These are phyloP conservation scores for Metacarcinus magister DNA, from an alignment of 2,888 invertebrate genomes.

Conservation along the genomic window DNA sequence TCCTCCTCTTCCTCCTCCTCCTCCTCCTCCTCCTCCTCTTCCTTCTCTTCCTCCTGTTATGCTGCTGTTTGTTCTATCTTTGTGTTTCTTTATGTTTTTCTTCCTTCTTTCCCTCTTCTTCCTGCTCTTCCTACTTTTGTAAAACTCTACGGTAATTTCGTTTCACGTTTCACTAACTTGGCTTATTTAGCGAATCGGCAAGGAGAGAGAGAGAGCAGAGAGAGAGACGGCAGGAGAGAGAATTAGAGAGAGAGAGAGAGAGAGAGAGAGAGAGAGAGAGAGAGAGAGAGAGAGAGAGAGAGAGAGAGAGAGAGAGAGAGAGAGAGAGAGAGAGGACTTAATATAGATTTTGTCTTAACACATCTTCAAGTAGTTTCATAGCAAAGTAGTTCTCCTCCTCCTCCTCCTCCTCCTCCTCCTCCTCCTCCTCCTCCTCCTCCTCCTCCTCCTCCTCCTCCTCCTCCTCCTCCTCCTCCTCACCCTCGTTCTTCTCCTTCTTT, in stretches of 20 bases:
- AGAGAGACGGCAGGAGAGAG: too few species aligned
- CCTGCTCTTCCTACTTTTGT: not conserved
- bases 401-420: too few species aligned
- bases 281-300: constrained; percentile 26
- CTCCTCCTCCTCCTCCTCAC: too few species aligned
- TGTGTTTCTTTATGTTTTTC: not conserved
- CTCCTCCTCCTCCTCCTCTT: not conserved
- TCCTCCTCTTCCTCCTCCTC: not conserved
- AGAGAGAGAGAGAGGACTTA: not conserved
- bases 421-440: too few species aligned
- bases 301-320: constrained; percentile 13
- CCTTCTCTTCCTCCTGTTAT: not conserved
- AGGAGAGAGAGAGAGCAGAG: too few species aligned
- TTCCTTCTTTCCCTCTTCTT: not conserved
- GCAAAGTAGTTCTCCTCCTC: not conserved
- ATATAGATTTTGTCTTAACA: not conserved
- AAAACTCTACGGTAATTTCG: not conserved
- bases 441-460: too few species aligned
- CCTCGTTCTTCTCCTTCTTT: not conserved
- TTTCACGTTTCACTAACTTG: not conserved
- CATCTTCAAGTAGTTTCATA: not conserved
- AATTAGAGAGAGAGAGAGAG: constrained; percentile 26
- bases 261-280: constrained; percentile 26
- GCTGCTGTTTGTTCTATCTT: not conserved
- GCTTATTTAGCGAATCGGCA: not conserved